phyloP scores from a whole-genome alignment of 2,113 vertebrate species.

The Talpa occidentalis region DNA sequence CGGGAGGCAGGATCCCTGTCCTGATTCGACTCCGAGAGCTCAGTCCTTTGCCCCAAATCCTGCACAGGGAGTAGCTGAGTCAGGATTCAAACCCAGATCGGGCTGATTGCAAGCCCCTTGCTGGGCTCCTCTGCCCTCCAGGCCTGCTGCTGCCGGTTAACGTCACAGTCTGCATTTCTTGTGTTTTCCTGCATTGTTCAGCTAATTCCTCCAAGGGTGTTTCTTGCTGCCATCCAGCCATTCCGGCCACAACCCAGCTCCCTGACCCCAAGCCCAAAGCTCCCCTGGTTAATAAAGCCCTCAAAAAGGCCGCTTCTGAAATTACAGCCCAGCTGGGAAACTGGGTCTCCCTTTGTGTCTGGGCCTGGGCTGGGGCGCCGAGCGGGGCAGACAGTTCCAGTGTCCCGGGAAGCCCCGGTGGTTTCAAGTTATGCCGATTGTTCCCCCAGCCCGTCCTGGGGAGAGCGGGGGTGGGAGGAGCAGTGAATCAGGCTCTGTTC shows the following conservation, averaged over 20 bases:
- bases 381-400: neutral
- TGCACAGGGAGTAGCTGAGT: neutral
- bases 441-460: neutral
- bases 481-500: constrained; percentile 46
- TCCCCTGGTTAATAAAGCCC: constrained; percentile 15
- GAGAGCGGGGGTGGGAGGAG: no score
- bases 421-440: constrained; percentile 1
- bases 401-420: constrained; percentile 39
- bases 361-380: neutral
- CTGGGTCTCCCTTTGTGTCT: constrained; percentile 64
- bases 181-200: constrained; percentile 75
- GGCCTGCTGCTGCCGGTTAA: neutral
- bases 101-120: neutral
- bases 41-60: neutral
- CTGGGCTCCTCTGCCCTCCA: neutral
- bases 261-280: constrained; percentile 61
- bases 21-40: neutral
- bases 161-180: neutral
- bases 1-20: accelerated
- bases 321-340: constrained; percentile 66
- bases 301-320: constrained; percentile 71
- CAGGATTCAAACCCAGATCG: neutral
- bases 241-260: constrained; percentile 58
- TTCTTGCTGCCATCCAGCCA: constrained; percentile 75
- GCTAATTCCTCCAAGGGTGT: constrained; percentile 69